Percentiles rank a stretch among this genome's conserved stretches.
Evolutionary conservation across 2,113 vertebrate genomes (phyloP).

Genomic region (Nothocercus julius): DNA sequence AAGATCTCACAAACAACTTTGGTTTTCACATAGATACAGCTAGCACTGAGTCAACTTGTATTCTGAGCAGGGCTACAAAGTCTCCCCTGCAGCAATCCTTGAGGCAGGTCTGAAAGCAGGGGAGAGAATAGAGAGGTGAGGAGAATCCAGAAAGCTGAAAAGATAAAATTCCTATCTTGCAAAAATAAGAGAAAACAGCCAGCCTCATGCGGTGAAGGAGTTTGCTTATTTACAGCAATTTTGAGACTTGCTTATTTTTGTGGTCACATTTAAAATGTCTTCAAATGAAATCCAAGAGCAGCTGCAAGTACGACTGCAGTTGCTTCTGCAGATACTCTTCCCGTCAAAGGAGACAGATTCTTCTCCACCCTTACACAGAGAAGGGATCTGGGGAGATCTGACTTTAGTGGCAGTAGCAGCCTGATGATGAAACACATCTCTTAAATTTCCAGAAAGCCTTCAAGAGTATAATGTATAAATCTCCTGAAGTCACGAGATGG

Average conservation of each 20-base stretch:
- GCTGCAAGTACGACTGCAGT: background rate
- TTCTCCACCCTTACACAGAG: background rate
- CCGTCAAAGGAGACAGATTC: accelerated
- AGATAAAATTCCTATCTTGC: background rate
- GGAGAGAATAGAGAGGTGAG: background rate
- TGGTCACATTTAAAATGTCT: background rate
- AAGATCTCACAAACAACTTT: background rate
- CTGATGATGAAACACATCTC: background rate
- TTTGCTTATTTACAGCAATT: background rate
- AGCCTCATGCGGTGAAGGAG: background rate
- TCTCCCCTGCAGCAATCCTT: background rate
- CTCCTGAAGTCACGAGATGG: background rate
- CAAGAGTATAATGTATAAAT: background rate
- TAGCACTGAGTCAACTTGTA: background rate
- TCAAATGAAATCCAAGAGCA: background rate
- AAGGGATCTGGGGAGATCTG: background rate
- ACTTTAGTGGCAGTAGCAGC: background rate
- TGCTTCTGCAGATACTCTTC: background rate
- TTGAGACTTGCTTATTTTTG: background rate
- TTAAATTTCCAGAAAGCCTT: background rate
- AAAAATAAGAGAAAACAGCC: background rate
- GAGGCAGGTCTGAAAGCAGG: background rate
- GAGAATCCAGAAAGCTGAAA: background rate
- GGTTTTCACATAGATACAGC: background rate
- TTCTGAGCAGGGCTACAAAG: background rate